phyloP scores from a whole-genome alignment of 2,797 vertebrate genomes.

The Notolabrus celidotus region DNA sequence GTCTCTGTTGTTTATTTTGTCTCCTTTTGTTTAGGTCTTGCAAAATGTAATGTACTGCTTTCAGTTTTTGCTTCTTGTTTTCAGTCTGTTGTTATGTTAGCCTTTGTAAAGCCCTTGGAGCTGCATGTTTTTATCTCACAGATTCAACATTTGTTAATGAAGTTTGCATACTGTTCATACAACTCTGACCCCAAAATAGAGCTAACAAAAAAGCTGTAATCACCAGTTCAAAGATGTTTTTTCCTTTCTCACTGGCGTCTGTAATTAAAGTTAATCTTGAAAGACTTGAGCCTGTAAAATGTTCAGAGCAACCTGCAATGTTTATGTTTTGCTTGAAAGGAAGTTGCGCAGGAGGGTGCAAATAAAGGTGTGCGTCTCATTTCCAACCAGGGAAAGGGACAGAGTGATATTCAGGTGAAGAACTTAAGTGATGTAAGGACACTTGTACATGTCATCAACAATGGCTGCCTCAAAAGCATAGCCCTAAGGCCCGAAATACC shows the following conservation, averaged over 20 bases:
- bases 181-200: slow-evolving; percentile 63
- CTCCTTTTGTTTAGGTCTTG: no score
- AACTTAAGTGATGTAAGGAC: slow-evolving; percentile 65
- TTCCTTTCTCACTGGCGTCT: slow-evolving; percentile 53
- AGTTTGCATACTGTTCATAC: slow-evolving; percentile 27
- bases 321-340: slow-evolving; percentile 49
- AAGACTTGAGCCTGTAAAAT: slow-evolving; percentile 58
- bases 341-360: slow-evolving; percentile 28
- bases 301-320: slow-evolving; percentile 51
- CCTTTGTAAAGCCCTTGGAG: not conserved
- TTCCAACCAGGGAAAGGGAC: slow-evolving; percentile 50
- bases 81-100: not conserved
- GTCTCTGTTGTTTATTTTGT: no score
- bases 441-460: slow-evolving; percentile 73
- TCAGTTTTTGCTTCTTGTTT: not conserved
- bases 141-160: not conserved
- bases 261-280: slow-evolving; percentile 72
- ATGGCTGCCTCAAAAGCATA: slow-evolving; percentile 67
- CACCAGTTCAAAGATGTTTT: slow-evolving; percentile 65
- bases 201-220: slow-evolving; percentile 67
- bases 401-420: slow-evolving; percentile 53
- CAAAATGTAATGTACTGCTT: no score
- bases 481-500: slow-evolving; percentile 69
- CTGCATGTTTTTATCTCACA: not conserved
- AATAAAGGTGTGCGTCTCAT: slow-evolving; percentile 64